Base-by-base conservation (phyloP, 2,888 invertebrate genomes). In the Rhagonycha fulva region DNA sequence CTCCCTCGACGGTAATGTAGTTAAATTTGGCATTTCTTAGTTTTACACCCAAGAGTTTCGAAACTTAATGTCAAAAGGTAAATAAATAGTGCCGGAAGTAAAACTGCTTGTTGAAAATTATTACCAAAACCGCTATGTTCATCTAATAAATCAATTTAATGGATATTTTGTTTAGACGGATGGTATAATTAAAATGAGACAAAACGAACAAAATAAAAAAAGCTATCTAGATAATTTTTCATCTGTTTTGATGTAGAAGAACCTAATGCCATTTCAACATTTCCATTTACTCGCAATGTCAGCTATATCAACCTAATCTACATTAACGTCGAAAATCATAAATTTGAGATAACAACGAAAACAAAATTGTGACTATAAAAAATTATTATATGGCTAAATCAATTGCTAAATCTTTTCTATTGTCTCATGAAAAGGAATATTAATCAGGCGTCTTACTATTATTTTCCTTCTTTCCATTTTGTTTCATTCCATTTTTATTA, bases 231-330 rank as follows among this genome's bases (percentile, higher is more conserved):
- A 24, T 63, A 63, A 63, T 63, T 63, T 63, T 63, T 63, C 24
- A 63, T 63, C 63, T 63, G 63, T 24, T 63, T 63, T 63, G 63
- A 63, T 63, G 14, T 63, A 24, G 63, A 12, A 23, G 23, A 24
- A 63, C 63, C 63, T 63, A 63, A 63, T 63, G 24, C 63, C 23
- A 63, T 63, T 63, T 24, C 63, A 24, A 63, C 63, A 63, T 63
- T 63, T 63, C 63, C 63, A 63, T 63, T 63, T 63, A 63, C 24
- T 63, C 24, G 63, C 19, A 24, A 63, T 23, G 63, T 63, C 63
- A 63, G 63, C 63, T 63, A 63, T 63, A 63, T 24, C 63, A 63
- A 24, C 63, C 63, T 63, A 63, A 63, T 63, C 63, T 63, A 63
- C 63, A 63, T 63, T 63, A 63, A 63, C 63, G 63, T 63, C 63